Conservation (phyloP, 2,113 vertebrate species). For the Budorcas taxicolor region DNA sequence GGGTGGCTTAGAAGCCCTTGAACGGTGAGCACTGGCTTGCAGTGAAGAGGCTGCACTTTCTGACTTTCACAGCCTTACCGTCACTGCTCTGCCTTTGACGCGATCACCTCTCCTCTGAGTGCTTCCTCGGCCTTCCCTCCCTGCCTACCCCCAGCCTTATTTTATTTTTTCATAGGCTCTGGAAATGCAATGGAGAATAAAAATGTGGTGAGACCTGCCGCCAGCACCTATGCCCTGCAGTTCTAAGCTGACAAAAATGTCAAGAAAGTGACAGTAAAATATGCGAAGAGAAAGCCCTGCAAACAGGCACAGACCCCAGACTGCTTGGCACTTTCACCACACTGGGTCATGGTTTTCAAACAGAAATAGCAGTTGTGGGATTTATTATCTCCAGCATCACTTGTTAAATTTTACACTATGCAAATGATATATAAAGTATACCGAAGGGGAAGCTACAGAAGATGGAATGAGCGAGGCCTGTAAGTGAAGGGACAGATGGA, state of each 20-base stretch:
- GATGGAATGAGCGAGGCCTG: conserved; percentile 14
- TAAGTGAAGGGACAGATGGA: conserved; percentile 52
- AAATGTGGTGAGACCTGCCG: conserved; percentile 86
- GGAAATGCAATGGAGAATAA: conserved; percentile 88
- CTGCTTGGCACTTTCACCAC: conserved; percentile 52
- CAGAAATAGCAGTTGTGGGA: conserved; percentile 60
- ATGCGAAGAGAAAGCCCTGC: conserved; percentile 83
- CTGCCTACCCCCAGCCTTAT: neutral
- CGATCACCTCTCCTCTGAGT: conserved; percentile 64
- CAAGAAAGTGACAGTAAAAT: conserved; percentile 93
- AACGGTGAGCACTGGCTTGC: conserved; percentile 79
- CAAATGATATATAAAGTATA: neutral
- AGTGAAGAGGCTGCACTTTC: conserved; percentile 74
- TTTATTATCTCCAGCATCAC: conserved; percentile 47
- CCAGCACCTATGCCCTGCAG: conserved; percentile 88
- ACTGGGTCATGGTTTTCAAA: conserved; percentile 64
- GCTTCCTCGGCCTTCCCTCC: conserved; percentile 8
- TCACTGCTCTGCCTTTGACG: conserved; percentile 61
- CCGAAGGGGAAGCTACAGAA: conserved; percentile 6
- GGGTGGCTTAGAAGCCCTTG: conserved; percentile 10
- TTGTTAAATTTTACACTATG: conserved; percentile 22
- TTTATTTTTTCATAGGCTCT: conserved; percentile 78
- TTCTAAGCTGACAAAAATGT: conserved; percentile 93
- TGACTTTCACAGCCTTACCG: conserved; percentile 77
- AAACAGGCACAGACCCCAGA: conserved; percentile 74